Conservation (phyloP, 2,888 invertebrate genomes). For the Gastracanthus pulcherrimus region DNA sequence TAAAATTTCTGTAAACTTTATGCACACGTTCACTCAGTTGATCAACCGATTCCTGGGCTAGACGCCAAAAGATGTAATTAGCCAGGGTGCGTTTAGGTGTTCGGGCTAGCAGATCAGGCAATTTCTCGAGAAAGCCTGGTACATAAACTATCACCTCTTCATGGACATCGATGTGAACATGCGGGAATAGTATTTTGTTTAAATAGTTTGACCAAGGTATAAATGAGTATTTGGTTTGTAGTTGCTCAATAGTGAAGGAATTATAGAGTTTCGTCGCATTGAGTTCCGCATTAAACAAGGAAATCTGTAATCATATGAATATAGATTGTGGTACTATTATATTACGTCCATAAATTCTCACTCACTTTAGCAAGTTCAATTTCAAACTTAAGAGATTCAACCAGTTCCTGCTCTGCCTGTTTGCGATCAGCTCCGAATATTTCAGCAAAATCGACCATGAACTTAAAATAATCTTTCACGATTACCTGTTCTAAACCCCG, state of each 20-base stretch:
- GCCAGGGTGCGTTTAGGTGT: slow-evolving; percentile 85
- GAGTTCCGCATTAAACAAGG: slow-evolving; percentile 89
- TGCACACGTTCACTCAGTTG: slow-evolving; percentile 5
- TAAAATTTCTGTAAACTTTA: background rate
- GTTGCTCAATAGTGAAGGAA: slow-evolving; percentile 88
- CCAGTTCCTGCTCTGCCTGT: slow-evolving; percentile 85
- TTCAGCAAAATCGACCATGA: slow-evolving; percentile 91
- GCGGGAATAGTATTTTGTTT: slow-evolving; percentile 86
- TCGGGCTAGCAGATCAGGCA: slow-evolving; percentile 81
- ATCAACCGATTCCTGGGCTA: background rate
- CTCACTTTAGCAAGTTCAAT: slow-evolving; percentile 94
- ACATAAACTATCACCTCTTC: slow-evolving; percentile 92
- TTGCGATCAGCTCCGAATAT: slow-evolving; percentile 87
- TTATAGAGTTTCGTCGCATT: slow-evolving; percentile 94
- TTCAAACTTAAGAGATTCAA: slow-evolving; percentile 91
- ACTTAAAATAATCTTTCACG: slow-evolving; percentile 89
- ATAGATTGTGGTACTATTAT: too few relatives aligned
- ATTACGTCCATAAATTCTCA: too few relatives aligned
- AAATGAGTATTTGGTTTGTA: slow-evolving; percentile 86
- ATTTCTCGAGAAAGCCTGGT: slow-evolving; percentile 86
- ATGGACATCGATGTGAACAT: slow-evolving; percentile 81
- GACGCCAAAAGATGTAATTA: slow-evolving; percentile 93
- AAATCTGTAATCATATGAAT: slow-evolving; percentile 67
- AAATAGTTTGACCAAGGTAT: slow-evolving; percentile 91
- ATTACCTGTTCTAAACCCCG: slow-evolving; percentile 90